Evolutionary conservation across 1,140 invertebrate genomes (phyloP), one percentile per base, ranked within the genome.

Genomic region (Aphelinus certus): DNA sequence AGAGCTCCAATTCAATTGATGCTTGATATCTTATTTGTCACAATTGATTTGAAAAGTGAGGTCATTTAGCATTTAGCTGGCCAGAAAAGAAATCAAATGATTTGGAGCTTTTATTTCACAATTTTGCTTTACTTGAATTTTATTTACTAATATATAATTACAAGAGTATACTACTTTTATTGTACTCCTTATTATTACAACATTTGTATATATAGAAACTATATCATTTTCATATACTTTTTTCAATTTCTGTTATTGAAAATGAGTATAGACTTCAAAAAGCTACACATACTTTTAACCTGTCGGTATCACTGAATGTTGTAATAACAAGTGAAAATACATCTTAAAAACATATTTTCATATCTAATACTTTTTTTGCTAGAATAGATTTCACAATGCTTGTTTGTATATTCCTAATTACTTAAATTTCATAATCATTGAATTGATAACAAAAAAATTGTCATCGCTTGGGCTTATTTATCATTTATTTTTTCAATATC

Each of bases 361-460:
- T 66, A 66, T 49, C 46, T 60, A 67, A 61, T 58, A 72, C 53
- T 64, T 57, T 57, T 66, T 66, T 64, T 42, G 45, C n/a, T 63
- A 26, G 26, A 26, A 26, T 26, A 26, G 26, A 71, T 55, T 56
- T 71, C 42, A 63, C 45, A 26, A 71, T 63, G 70, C 49, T 63
- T 72, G 26, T 72, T 73, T 73, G 71, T 73, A 73, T 63, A 73
- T 51, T 73, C 42, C 51, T 67, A 53, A 66, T 58, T 66, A 48
- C 58, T 63, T 57, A 4, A 49, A 57, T 72, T 73, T 73, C 45
- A 73, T 49, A 73, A 60, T 64, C 42, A 61, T 64, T 26, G 6
- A 43, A 10, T 43, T 58, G 9, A 53, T 60, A 73, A 72, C 71
- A 48, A 47, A 66, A 73, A 73, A 62, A 73, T 73, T 73, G 70